These are phyloP conservation scores for Nemopilema nomurai DNA, from an alignment of 30 jellyfish, hydroid and myxozoan genomes.

Conservation along the genomic window DNA sequence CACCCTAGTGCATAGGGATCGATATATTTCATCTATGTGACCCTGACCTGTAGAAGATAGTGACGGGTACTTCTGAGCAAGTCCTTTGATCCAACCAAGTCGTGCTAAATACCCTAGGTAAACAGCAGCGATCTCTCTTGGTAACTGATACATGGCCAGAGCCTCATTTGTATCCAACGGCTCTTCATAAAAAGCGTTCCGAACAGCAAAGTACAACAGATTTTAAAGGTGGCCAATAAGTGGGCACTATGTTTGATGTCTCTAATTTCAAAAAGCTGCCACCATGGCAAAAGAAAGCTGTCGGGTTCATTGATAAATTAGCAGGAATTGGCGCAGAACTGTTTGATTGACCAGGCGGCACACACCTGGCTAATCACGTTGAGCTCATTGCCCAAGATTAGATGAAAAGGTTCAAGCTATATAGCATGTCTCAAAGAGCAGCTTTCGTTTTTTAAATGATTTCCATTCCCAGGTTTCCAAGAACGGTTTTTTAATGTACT, in stretches of 20 bases:
- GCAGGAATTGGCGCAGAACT: background rate
- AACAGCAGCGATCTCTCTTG: background rate
- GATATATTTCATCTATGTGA: background rate
- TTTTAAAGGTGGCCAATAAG: background rate
- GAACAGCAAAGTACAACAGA: background rate
- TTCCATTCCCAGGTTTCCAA: too few species aligned
- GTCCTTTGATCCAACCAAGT: background rate
- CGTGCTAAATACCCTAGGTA: background rate
- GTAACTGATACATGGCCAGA: background rate
- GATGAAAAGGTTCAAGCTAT: too few species aligned
- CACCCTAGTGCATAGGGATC: background rate
- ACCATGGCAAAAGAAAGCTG: background rate
- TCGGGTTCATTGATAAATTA: background rate
- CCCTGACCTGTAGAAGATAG: too few species aligned
- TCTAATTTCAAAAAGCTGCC: background rate
- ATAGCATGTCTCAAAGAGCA: too few species aligned
- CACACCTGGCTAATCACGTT: background rate
- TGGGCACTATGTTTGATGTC: background rate
- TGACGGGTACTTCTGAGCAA: background rate
- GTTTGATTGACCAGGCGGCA: background rate
- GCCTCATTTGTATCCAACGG: background rate
- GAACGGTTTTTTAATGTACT: too few species aligned
- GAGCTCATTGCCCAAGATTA: too few species aligned
- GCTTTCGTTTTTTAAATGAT: too few species aligned
- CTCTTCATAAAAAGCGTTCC: background rate